Evolutionary conservation across 2,888 invertebrate species (phyloP), one percentile per base, ranked within the genome.

Genomic region (Eupelmus urozonus): DNA sequence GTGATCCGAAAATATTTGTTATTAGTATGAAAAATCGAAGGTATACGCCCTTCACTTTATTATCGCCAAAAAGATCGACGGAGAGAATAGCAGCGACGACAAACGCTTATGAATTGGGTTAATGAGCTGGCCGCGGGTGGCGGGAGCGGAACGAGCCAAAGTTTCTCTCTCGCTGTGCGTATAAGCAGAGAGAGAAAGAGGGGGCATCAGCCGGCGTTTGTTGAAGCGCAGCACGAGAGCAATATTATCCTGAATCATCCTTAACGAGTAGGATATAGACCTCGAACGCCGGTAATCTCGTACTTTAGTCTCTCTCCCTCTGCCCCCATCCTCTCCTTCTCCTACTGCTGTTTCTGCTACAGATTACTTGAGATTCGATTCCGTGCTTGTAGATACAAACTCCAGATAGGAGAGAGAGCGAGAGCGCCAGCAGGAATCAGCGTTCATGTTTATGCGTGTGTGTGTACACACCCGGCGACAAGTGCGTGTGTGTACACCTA

Each of bases 351-450:
- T 51, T 71, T 65, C 65, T 65, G 25, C 29, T 45, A 34, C 29
- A 65, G 73, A 73, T 73, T 73, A 73, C 65, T 65, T 27, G 57
- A 20, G 65, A 73, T 65, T 73, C 73, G 71, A 71, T 71, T 62
- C 70, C 49, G n/a, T 18, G 9, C 45, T 65, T 73, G 73, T 65
- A 72, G 72, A 72, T 72, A 72, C 63, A 72, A 63, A 40, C 42
- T 20, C 2, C 25, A 34, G 72, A 72, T 71, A 69, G 27, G 13
- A 13, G 51, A 49, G 23, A 42, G 25, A 16, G 34, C 5, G 34
- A 34, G 9, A 34, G 45, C 9, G 45, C 9, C 13, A 45, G 45
- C 13, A 45, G 45, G 13, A 16, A 45, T 45, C 45, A 34, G 34
- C 3, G 34, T 5, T 34, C 3, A 16, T 13, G 45, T 7, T 45